Evolutionary conservation across 2,113 vertebrate genomes (phyloP), one percentile per base, ranked within the genome.

Genomic region (Hystrix cristata): DNA sequence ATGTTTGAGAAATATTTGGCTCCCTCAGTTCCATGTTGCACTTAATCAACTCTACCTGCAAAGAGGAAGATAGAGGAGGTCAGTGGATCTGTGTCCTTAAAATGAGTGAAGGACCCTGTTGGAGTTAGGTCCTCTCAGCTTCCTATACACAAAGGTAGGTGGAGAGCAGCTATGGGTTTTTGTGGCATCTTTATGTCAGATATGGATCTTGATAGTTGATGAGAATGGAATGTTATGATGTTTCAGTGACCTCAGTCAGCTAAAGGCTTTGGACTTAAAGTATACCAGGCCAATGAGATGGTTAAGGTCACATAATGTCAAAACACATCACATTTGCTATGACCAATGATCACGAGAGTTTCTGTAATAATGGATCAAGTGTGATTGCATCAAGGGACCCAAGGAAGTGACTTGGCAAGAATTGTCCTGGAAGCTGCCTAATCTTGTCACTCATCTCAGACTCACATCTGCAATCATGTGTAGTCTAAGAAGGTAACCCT

Each of bases 181-280:
- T 19, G 46, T 76, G 59, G 2, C 10, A 23, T 95, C 46, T 82
- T 31, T 84, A 31, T 76, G 59, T 55, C 55, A 86, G 12, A 67
- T 92, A 86, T 27, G 3, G 27, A 87, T 84, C 64, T 83, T 83
- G 80, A 62, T 53, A 31, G 6, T 53, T 71, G 16, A 67, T 27
- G 51, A 80, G 34, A 90, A 90, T 90, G 51, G 94, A 94, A 94
- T 65, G 18, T 74, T 74, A 34, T 11, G 23, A 84, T 51, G 27
- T 72, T 69, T 84, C 69, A 65, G 43, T 62, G 67, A 85, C 25
- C 21, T 18, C 79, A 64, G 69, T 84, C n/a, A 91, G 74, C 9
- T 18, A 62, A 92, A 74, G 34, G 1, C 38, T 87, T 90, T 76
- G 60, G 90, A 34, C 12, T 78, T 59, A 34, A 53, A 53, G 2